These are phyloP conservation scores for Hemichromis elongatus DNA, from an alignment of 2,113 vertebrate species.

Conservation along the genomic window DNA sequence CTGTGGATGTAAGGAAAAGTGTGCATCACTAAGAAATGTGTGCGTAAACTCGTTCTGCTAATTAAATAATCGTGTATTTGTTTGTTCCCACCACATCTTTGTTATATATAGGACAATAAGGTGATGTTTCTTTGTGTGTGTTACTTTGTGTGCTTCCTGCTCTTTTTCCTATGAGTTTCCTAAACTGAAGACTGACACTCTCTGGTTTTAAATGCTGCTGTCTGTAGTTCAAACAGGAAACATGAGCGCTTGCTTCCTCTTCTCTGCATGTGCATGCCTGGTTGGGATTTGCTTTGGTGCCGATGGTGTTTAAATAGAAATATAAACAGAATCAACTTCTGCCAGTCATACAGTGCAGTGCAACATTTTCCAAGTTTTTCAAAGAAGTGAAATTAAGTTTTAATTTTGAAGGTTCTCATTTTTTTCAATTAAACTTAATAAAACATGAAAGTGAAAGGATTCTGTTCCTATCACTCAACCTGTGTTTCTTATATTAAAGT, in stretches of 20 bases:
- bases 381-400: neutral
- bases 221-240: slow-evolving; percentile 63
- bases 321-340: neutral
- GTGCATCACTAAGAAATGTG: neutral
- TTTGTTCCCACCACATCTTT: slow-evolving; percentile 63
- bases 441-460: neutral
- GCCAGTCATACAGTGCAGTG: neutral
- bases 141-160: neutral
- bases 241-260: slow-evolving; percentile 8
- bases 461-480: neutral
- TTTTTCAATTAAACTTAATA: neutral
- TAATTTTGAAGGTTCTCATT: neutral
- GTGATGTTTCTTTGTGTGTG: slow-evolving; percentile 76
- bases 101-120: slow-evolving; percentile 86
- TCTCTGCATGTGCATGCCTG: slow-evolving; percentile 25
- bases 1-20: neutral
- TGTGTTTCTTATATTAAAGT: neutral
- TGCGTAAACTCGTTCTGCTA: neutral
- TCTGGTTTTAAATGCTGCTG: slow-evolving; percentile 59
- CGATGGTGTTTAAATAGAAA: neutral
- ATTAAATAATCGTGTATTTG: slow-evolving; percentile 28
- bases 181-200: slow-evolving; percentile 49
- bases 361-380: neutral
- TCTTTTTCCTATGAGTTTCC: neutral
- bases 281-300: neutral